Evolutionary conservation across 2,113 vertebrate genomes (phyloP).

Genomic region (Malurus elegans): DNA sequence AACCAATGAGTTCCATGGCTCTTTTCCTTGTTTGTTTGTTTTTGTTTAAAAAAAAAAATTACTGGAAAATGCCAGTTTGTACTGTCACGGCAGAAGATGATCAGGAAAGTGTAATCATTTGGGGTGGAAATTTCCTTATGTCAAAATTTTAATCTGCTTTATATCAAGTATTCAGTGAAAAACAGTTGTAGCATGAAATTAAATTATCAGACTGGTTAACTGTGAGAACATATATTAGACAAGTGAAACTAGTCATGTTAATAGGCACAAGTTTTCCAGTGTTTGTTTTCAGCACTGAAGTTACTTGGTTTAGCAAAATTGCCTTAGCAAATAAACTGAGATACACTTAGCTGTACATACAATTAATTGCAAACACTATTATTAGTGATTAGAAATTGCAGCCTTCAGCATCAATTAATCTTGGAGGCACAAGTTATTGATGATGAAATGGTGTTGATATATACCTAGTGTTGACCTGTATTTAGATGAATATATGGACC

Average conservation of each 20-base stretch:
- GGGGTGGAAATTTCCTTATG: neutral
- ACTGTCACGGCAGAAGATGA: neutral
- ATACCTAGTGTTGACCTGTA: neutral
- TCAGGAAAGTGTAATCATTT: neutral
- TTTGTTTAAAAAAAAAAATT: neutral
- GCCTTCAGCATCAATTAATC: neutral
- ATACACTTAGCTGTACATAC: neutral
- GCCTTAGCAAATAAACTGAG: neutral
- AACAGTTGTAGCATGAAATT: conserved; percentile 24
- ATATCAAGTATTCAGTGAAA: neutral
- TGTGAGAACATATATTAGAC: neutral
- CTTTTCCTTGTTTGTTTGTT: neutral
- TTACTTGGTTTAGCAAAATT: neutral
- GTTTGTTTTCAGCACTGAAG: neutral
- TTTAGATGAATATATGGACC: neutral
- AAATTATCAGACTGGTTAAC: conserved; percentile 30
- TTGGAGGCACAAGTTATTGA: neutral
- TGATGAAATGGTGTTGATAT: neutral
- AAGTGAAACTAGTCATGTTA: neutral
- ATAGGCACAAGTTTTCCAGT: neutral
- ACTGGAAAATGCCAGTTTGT: neutral
- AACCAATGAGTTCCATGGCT: neutral
- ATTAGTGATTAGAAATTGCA: neutral
- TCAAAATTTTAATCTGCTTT: neutral
- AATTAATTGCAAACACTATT: conserved; percentile 16